A percentile compares a stretch with the other conserved stretches of the same genome.
Conservation (phyloP, 2,797 vertebrate species). For the Trachops cirrhosus region DNA sequence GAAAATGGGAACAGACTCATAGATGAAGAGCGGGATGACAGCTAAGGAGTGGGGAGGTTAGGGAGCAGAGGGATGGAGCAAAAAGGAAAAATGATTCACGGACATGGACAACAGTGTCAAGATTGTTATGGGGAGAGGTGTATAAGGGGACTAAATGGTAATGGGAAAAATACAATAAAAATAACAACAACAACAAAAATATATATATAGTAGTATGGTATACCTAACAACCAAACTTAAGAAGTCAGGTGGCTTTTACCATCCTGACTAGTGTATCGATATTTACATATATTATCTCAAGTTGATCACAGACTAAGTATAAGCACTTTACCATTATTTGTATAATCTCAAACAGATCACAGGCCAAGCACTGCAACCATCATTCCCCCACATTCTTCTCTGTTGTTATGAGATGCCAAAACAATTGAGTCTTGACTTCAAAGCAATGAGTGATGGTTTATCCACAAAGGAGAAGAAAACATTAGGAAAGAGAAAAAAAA, state of each 20-base stretch:
- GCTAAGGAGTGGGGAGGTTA: background rate
- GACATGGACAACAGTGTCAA: background rate
- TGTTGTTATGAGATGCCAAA: conserved; percentile 8
- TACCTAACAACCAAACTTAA: background rate
- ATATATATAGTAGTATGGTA: background rate
- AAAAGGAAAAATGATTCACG: background rate
- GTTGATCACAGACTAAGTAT: background rate
- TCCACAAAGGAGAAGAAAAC: conserved; percentile 1
- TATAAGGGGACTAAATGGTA: background rate
- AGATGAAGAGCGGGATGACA: background rate
- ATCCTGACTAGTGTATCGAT: background rate
- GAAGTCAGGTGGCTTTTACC: background rate
- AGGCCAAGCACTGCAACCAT: background rate
- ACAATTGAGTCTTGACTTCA: background rate
- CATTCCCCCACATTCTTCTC: background rate
- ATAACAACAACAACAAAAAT: background rate
- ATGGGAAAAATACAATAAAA: no score
- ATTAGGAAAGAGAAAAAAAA: background rate
- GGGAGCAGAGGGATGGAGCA: background rate
- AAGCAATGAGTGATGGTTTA: background rate
- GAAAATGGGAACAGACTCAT: background rate
- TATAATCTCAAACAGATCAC: conserved; percentile 39
- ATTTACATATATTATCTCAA: conserved; percentile 46
- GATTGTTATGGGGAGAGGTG: background rate
- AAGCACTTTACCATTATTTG: background rate